Base-by-base conservation (phyloP, 2,113 vertebrate genomes). In the Rhinopomastus cyanomelas region DNA sequence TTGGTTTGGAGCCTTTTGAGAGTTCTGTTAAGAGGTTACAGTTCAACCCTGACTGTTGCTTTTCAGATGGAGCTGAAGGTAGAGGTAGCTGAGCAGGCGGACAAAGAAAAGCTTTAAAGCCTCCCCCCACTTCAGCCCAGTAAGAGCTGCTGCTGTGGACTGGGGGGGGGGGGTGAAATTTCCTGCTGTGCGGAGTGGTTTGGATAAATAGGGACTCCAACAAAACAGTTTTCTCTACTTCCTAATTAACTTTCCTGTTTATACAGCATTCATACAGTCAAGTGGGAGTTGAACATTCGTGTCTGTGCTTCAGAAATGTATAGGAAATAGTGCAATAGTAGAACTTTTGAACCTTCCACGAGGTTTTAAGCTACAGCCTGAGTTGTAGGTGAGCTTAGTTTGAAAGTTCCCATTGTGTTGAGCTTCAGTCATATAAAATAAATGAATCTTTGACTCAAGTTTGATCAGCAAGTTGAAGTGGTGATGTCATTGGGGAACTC, bases 191-290 rank as follows among this genome's bases (percentile, higher is more conserved):
- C 16, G 48, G n/a, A 65, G 55, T 11, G 56, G 34, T 30, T 59
- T 61, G 88, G 86, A 55, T 76, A 91, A 87, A 87, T 2, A 62
- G 17, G 46, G 4, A 12, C 62, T 89, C 60, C 14, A 92, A 77
- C 74, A 88, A 75, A 92, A 73, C 87, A 85, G 81, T 90, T 88
- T 93, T 92, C 75, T 86, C 84, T 76, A 36, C 91, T 93, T 94
- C 89, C 89, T 87, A 65, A 88, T 93, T 49, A 80, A 59, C 78
- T 62, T 94, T 91, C 92, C 92, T 91, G 90, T 95, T 95, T 93
- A 85, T 53, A 51, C n/a, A 87, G 59, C 77, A 72, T 81, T 78
- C 55, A 0, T 36, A 2, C 72, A 16, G 48, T 88, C 61, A 44
- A 27, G 51, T 22, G 81, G 77, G 78, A 81, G 69, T 44, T 69